phyloP scores from a whole-genome alignment of 2,888 invertebrate genomes.

The Hedychridium roseum region DNA sequence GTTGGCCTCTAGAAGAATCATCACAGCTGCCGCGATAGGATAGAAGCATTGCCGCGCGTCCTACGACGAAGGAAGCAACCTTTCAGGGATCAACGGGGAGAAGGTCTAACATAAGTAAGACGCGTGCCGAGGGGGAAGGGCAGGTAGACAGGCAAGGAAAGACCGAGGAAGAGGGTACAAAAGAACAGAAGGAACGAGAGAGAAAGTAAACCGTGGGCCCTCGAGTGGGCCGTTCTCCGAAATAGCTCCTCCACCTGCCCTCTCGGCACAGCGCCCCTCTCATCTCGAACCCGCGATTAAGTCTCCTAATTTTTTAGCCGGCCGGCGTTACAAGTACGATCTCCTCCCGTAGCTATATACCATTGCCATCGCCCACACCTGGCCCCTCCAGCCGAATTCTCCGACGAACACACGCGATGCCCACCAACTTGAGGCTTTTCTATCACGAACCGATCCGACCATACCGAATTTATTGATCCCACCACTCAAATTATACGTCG shows the following conservation, averaged over 20 bases:
- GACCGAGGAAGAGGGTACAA: constrained; percentile 25
- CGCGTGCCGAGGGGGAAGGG: not conserved
- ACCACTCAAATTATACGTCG: no score
- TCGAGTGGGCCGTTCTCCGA: constrained; percentile 58
- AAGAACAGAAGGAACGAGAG: constrained; percentile 3
- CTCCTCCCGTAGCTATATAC: not conserved
- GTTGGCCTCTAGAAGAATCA: no score
- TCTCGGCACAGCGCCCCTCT: constrained; percentile 33
- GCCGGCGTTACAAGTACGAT: constrained; percentile 11
- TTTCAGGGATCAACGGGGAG: not conserved
- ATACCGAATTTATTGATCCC: no score
- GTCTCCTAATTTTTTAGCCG: constrained; percentile 29
- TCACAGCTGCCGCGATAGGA: constrained; percentile 41
- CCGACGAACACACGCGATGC: no score
- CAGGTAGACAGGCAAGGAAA: constrained; percentile 12
- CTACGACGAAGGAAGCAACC: constrained; percentile 4
- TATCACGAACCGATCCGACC: no score
- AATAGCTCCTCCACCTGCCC: constrained; percentile 60
- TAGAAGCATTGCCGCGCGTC: constrained; percentile 15
- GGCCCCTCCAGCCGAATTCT: constrained; percentile 27
- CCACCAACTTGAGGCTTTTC: no score
- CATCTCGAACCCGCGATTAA: constrained; percentile 28
- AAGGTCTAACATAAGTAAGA: constrained; percentile 3
- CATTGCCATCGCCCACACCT: constrained; percentile 20
- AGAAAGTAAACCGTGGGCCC: constrained; percentile 30